Conservation (phyloP, 2,888 invertebrate species). For the Pterostichus niger region DNA sequence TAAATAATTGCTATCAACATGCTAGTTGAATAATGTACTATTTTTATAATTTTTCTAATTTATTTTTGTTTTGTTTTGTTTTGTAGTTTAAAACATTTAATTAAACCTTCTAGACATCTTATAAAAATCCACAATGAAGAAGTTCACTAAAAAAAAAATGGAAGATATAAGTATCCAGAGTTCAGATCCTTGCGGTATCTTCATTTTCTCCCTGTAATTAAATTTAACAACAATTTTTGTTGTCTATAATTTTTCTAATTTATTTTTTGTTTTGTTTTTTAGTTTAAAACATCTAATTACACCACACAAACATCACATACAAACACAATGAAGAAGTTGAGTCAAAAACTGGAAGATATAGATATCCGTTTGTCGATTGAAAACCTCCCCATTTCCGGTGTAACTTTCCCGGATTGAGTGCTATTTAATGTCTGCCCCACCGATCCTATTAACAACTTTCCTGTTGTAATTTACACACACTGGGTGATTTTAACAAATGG, state of each 20-base stretch:
- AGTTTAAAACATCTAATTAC: background rate
- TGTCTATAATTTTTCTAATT: background rate
- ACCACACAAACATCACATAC: no score
- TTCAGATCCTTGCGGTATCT: no score
- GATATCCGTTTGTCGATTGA: background rate
- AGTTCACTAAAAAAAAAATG: background rate
- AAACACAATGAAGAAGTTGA: background rate
- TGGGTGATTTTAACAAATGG: constrained; percentile 38
- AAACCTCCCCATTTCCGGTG: background rate
- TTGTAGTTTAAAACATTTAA: background rate
- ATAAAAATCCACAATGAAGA: background rate
- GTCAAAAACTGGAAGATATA: background rate
- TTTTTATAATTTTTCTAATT: background rate
- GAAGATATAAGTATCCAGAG: background rate
- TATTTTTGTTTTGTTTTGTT: background rate
- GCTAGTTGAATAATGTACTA: no score
- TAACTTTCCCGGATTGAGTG: constrained; percentile 16
- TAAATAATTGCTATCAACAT: no score
- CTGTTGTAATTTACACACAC: constrained; percentile 42
- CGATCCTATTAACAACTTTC: constrained; percentile 48
- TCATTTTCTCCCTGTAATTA: no score
- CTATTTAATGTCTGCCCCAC: constrained; percentile 47
- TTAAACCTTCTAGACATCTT: background rate
- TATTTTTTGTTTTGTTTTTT: constrained; percentile 13
- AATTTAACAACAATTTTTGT: background rate